Evolutionary conservation across 2,113 vertebrate species (phyloP).

Genomic region (Geococcyx californianus): DNA sequence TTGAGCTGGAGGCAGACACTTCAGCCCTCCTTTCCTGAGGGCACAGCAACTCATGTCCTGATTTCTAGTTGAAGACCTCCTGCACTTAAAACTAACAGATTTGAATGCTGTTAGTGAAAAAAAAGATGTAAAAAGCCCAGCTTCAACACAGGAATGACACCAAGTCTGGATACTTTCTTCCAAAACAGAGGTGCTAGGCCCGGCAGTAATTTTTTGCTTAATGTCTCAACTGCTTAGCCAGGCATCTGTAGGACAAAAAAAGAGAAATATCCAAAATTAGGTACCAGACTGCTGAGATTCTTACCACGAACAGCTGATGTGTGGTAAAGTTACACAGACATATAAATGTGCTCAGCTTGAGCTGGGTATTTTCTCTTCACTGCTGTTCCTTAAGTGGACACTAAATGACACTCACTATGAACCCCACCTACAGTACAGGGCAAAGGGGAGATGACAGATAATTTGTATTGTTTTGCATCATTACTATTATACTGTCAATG

Average conservation of each 20-base stretch:
- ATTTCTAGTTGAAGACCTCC: neutral
- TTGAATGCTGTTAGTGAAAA: neutral
- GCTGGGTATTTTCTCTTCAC: neutral
- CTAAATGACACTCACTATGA: neutral
- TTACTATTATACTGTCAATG: too few relatives aligned
- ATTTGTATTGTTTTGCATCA: neutral
- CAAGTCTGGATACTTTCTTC: neutral
- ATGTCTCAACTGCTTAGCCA: neutral
- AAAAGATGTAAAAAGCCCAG: neutral
- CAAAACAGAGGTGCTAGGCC: neutral
- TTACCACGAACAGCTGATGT: neutral
- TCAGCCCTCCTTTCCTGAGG: neutral
- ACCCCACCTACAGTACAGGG: neutral
- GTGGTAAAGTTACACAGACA: neutral
- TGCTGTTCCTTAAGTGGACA: accelerated
- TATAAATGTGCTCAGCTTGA: neutral
- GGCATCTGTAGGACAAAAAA: neutral
- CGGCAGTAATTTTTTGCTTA: neutral
- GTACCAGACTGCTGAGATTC: neutral
- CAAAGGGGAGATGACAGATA: neutral
- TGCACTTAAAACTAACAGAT: neutral
- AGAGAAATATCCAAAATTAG: neutral
- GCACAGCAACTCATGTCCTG: neutral
- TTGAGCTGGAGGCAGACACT: neutral
- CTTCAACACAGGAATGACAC: neutral